Base-by-base conservation (phyloP, 2,113 vertebrate species). In the Hydropotes inermis region DNA sequence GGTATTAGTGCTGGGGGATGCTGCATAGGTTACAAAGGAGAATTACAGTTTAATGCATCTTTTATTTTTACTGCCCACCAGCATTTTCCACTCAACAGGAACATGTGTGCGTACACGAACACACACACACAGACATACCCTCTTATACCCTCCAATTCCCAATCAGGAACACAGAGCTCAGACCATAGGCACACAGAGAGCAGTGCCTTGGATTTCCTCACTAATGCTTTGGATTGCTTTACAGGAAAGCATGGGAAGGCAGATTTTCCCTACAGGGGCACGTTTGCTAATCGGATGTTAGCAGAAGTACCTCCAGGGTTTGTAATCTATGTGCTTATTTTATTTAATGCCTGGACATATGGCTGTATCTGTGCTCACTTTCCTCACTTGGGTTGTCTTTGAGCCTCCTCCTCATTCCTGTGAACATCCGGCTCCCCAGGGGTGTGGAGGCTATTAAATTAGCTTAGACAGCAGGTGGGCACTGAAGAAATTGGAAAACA, bases 401-500 rank as follows among this genome's bases (percentile, higher is more conserved):
- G 89, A 96, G 81, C 60, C 87, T 96, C 97, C 92, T 81, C 85
- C 85, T 57, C 61, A 97, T 60, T 86, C 94, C 60, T 95, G 67
- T 95, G 64, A 91, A 96, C 83, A 96, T 96, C 97, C 96, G 28
- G 93, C 81, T 97, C 97, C 97, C 98, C 94, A 97, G 96, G 94
- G 95, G 95, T 98, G 93, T 85, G 79, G 95, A 98, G 89, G 70
- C 97, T 97, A 91, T 78, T 33, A 98, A 98, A 99, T 99, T 98
- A 98, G 97, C 93, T 94, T 86, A 97, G 97, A 96, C 98, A 98
- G 99, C 98, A 98, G 98, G 98, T 98, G 96, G 98, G 93, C 86
- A 74, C 97, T 95, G 87, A 98, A 98, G 98, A 98, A 99, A 99
- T 95, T 96, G 95, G 98, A 98, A 98, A 98, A 98, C 97, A 98